These are phyloP conservation scores for Choreutis nemorana DNA, from an alignment of 2,888 invertebrate genomes.

Conservation along the genomic window DNA sequence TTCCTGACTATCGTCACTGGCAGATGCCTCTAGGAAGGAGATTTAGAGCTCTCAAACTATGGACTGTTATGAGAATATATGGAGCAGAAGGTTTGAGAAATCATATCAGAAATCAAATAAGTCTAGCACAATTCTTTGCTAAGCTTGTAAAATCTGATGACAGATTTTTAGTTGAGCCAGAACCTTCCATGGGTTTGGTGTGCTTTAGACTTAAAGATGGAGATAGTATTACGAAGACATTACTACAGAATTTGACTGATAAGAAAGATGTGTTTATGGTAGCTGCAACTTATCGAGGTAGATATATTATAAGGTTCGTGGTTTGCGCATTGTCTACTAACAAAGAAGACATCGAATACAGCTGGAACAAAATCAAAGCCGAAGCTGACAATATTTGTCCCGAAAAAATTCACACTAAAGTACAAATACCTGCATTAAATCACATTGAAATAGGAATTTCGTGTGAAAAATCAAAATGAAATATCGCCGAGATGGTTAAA, in stretches of 20 bases:
- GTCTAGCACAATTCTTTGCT: conserved; percentile 82
- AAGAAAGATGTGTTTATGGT: conserved; percentile 84
- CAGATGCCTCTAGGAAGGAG: conserved; percentile 87
- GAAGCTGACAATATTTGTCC: conserved; percentile 50
- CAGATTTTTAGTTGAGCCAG: conserved; percentile 80
- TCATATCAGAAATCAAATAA: conserved; percentile 78
- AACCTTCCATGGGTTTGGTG: conserved; percentile 81
- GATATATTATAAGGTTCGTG: conserved; percentile 80
- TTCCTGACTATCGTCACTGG: conserved; percentile 79
- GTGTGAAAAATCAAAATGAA: conserved; percentile 45
- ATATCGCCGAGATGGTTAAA: no score
- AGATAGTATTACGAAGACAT: conserved; percentile 71
- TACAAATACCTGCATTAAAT: conserved; percentile 34
- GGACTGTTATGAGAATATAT: conserved; percentile 87
- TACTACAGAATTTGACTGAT: conserved; percentile 77
- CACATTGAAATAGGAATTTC: conserved; percentile 30
- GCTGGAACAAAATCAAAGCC: conserved; percentile 72
- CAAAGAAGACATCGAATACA: conserved; percentile 75
- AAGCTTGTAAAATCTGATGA: conserved; percentile 72
- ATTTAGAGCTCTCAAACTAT: conserved; percentile 91
- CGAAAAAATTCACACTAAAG: conserved; percentile 28
- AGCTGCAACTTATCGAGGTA: conserved; percentile 74
- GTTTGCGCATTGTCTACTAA: conserved; percentile 79
- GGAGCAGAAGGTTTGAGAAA: conserved; percentile 82
- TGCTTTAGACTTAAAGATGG: conserved; percentile 87